Evolutionary conservation across 1,140 invertebrate genomes (phyloP), one percentile per base, ranked within the genome.

Genomic region (Batillaria attramentaria): DNA sequence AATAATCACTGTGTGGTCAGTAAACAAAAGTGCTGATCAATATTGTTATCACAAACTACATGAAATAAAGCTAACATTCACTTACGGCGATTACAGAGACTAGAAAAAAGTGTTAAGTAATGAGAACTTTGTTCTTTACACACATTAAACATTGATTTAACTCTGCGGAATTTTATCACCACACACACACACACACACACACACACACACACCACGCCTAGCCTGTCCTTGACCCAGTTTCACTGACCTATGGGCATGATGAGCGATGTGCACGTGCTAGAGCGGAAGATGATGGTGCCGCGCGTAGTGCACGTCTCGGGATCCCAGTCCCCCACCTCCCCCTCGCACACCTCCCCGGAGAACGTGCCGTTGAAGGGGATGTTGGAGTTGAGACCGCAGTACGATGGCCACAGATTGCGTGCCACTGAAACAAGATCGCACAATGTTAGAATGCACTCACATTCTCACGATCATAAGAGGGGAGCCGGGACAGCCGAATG

Each of bases 311-410:
- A 86, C 1, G 54, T 82, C 3, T 83, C 76, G 3, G 81, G 76
- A 62, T 83, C 79, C 82, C 82, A 84, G 79, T 86, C 85, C 31
- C 81, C 83, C 24, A 86, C 78, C 16, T 79, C 81, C 0, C 85
- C 85, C 13, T 68, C 60, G 41, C 85, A 86, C 20, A 54, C 46
- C 46, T 81, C 70, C 3, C 80, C 85, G 62, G 79, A 72, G 57
- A 81, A 76, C 0, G 82, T 84, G 13, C 85, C 85, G 65, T 82
- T 86, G 79, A 86, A 86, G 4, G 80, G 81, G n/a, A 84, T 84
- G 35, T 72, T 79, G 65, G 81, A 79, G 42, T 82, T 78, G 5
- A 86, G 62, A 31, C 85, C 85, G 72, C 85, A 86, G 77, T 82
- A 86, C 3, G 74, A 80, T 20, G 82, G 81, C 85, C 81, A 83